Base-by-base conservation (phyloP, 1,140 invertebrate genomes). In the Procambarus clarkii region DNA sequence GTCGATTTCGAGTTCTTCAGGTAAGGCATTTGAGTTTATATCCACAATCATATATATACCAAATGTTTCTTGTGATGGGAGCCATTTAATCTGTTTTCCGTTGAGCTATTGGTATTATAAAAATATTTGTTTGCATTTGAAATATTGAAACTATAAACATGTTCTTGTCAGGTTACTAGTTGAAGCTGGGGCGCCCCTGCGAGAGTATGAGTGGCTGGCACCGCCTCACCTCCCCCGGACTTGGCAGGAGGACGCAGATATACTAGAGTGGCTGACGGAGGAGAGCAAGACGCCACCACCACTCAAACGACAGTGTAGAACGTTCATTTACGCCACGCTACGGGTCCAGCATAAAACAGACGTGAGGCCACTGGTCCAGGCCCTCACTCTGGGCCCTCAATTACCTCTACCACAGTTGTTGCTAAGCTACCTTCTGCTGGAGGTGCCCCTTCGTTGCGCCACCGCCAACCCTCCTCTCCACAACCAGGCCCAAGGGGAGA, bases 1-100 rank as follows among this genome's bases (percentile, higher is more conserved):
- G 5, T 71, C 0, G 90, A 91, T 18, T 18, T 91, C 34, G 54
- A 83, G 21, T 89, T 89, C 64, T 89, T 89, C 46, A 89, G 87
- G 87, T 89, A 76, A 58, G n/a, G n/a, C n/a, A n/a, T n/a, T n/a
- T n/a, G n/a, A n/a, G n/a, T n/a, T n/a, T n/a, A n/a, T n/a, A n/a
- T n/a, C n/a, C n/a, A n/a, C n/a, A n/a, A n/a, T n/a, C n/a, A n/a
- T n/a, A n/a, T n/a, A n/a, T n/a, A n/a, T n/a, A n/a, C n/a, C n/a
- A n/a, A n/a, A n/a, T n/a, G n/a, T n/a, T n/a, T n/a, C n/a, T n/a
- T n/a, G n/a, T n/a, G n/a, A n/a, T n/a, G n/a, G n/a, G n/a, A n/a
- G n/a, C n/a, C n/a, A 64, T 64, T 21, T 9, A 64, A 64, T 64
- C 15, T n/a, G n/a, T n/a, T 58, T 58, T 58, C 13, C 54, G 5